Conservation (phyloP, 2,888 invertebrate species). For the Petrolisthes cinctipes region DNA sequence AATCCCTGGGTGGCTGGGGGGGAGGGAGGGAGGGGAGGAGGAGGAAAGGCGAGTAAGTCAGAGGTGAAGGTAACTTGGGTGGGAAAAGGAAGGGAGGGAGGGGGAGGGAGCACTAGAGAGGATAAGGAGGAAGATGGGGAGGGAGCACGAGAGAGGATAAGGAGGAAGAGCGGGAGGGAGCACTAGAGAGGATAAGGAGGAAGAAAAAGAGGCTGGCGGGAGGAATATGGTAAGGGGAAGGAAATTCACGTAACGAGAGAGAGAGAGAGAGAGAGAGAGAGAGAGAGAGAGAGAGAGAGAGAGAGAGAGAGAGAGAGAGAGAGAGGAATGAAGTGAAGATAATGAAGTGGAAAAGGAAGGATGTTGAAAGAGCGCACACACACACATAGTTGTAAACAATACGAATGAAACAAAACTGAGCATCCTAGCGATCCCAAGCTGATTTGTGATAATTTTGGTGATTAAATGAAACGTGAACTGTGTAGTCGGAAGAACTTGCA, state of each 20-base stretch:
- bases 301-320: neutral
- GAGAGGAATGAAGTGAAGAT: neutral
- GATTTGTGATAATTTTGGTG: too few relatives aligned
- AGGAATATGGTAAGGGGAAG: neutral
- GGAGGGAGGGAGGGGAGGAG: too few relatives aligned
- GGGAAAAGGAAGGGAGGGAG: neutral
- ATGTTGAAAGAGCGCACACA: neutral
- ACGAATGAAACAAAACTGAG: too few relatives aligned
- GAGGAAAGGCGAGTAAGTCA: too few relatives aligned
- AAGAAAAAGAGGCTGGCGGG: neutral
- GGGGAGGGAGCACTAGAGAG: neutral
- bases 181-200: neutral
- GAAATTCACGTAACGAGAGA: neutral
- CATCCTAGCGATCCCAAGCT: too few relatives aligned
- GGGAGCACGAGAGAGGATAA: neutral
- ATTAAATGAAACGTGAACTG: too few relatives aligned
- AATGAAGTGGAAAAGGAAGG: conserved; percentile 1
- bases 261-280: neutral
- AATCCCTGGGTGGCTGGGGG: too few relatives aligned
- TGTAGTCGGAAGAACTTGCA: too few relatives aligned
- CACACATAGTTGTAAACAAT: too few relatives aligned
- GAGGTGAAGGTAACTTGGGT: too few relatives aligned
- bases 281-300: neutral
- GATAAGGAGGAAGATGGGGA: neutral
- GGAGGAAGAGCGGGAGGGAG: neutral